Conservation (phyloP, 2,113 vertebrate species). For the Callaeas wilsoni region DNA sequence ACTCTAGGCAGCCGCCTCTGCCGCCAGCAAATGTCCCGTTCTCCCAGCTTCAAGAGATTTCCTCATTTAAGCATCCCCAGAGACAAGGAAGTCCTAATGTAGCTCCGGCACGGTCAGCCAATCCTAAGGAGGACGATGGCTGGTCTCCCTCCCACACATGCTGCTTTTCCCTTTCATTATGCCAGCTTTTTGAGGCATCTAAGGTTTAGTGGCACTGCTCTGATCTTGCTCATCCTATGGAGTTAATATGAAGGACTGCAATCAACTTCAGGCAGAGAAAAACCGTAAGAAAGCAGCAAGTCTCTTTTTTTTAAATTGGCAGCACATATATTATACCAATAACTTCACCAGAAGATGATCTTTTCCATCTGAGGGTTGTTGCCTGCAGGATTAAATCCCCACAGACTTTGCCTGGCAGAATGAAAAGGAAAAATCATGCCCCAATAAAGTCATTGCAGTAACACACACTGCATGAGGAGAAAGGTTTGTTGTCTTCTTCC, state of each 20-base stretch:
- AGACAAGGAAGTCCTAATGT: neutral
- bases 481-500: neutral
- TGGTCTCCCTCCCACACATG: neutral
- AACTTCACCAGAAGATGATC: conserved; percentile 25
- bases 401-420: neutral
- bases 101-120: neutral
- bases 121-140: neutral
- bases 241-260: neutral
- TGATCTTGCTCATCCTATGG: neutral
- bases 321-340: conserved; percentile 25
- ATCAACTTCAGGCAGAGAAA: neutral
- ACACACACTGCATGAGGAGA: neutral
- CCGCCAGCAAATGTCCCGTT: neutral
- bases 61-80: neutral
- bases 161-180: neutral
- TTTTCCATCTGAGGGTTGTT: conserved; percentile 11
- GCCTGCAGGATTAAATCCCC: conserved; percentile 19
- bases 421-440: neutral
- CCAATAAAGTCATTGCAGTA: neutral
- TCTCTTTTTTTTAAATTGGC: neutral
- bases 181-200: neutral
- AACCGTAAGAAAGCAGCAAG: neutral
- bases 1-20: neutral
- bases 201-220: neutral
- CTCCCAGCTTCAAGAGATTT: neutral